These are phyloP conservation scores for Labroides dimidiatus DNA, from an alignment of 2,797 vertebrate species.

Conservation along the genomic window DNA sequence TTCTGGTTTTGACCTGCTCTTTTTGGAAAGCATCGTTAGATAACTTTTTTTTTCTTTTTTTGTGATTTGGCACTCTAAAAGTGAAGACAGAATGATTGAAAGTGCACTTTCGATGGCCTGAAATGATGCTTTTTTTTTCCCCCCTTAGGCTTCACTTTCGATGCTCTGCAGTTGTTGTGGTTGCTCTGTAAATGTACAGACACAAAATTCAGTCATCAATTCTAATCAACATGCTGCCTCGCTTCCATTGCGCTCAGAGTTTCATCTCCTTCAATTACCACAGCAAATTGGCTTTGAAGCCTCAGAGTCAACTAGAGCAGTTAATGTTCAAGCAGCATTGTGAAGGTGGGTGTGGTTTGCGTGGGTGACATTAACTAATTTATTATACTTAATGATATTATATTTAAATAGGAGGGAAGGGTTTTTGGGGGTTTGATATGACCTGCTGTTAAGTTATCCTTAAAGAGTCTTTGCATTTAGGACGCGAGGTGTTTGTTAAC, in stretches of 20 bases:
- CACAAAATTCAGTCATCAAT: conserved; percentile 68
- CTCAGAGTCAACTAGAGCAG: conserved; percentile 61
- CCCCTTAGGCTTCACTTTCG: neutral
- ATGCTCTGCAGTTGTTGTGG: conserved; percentile 18
- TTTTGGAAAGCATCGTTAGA: no score
- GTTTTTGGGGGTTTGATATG: conserved; percentile 23
- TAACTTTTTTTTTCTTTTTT: no score
- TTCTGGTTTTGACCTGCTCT: no score
- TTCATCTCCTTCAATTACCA: conserved; percentile 77
- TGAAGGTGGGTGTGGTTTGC: conserved; percentile 54
- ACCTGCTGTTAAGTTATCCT: conserved; percentile 43
- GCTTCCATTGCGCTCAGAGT: conserved; percentile 67
- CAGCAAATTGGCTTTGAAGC: conserved; percentile 70
- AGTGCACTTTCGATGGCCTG: no score
- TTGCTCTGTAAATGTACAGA: conserved; percentile 26
- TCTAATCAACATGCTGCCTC: conserved; percentile 68
- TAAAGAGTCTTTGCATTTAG: conserved; percentile 24
- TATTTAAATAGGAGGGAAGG: conserved; percentile 4
- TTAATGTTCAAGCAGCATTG: conserved; percentile 69
- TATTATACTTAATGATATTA: conserved; percentile 46
- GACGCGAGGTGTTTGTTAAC: conserved; percentile 49
- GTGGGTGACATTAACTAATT: conserved; percentile 44
- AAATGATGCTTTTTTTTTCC: neutral
- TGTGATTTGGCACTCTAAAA: no score
- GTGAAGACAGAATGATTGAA: no score